Evolutionary conservation across 2,888 invertebrate genomes (phyloP), one percentile per base, ranked within the genome.

Genomic region (Drosophila pseudotalamancana): DNA sequence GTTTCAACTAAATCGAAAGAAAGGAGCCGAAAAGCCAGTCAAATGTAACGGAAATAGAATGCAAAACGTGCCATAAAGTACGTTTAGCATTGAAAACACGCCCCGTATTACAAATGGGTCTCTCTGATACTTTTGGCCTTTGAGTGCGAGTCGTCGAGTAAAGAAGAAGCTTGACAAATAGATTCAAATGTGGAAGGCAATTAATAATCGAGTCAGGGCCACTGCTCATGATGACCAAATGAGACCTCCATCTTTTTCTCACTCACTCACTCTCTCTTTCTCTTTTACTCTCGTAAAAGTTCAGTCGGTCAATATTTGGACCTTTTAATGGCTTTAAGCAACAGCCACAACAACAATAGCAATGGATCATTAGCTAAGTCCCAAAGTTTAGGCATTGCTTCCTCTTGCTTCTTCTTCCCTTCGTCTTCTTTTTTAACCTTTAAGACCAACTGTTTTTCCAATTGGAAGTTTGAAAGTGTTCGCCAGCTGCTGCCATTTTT

Each of bases 11-110:
- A 71, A 72, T 51, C 49, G 31, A 35, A 50, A 40, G 37, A 32
- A 51, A 48, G 46, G 56, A 56, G 54, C 9, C 32, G 40, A 25
- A 23, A 54, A 67, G 48, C 37, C 54, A 57, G 37, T 55, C 53
- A 48, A 64, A 65, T 50, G 61, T 31, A 60, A 46, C 72, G 59
- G 49, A 72, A 59, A 51, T 54, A 31, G 57, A 72, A 60, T 72
- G 66, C 48, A 35, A 43, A 60, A 72, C 72, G 76, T 72, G 72
- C 37, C 25, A 27, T 32, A 43, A 18, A 34, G 18, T 39, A 31
- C n/a, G 60, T 51, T 80, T 70, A 54, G 82, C 82, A 79, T 75
- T 71, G 61, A 76, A 76, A 87, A 63, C 77, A 87, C 86, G 88
- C 68, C 27, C 21, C 46, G 66, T 80, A 45, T 55, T 66, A 64